Evolutionary conservation across 2,888 invertebrate species (phyloP).

Genomic region (Hybos culiciformis): DNA sequence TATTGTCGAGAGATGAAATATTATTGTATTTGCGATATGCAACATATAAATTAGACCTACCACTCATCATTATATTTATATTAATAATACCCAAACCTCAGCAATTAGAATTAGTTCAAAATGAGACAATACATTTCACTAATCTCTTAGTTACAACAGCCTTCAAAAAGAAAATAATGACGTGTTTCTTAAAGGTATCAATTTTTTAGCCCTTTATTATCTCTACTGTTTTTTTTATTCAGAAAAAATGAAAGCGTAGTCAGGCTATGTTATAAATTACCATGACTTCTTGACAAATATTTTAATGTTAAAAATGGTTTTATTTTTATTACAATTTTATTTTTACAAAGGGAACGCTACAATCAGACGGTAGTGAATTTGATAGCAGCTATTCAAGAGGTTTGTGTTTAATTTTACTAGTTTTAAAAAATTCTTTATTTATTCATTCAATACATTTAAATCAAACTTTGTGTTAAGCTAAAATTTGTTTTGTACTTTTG

Average conservation of each 20-base stretch:
- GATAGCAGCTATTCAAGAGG: constrained; percentile 65
- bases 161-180: neutral
- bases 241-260: neutral
- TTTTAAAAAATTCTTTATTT: too few relatives aligned
- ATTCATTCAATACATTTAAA: too few relatives aligned
- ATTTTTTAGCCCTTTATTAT: too few relatives aligned
- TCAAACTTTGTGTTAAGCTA: too few relatives aligned
- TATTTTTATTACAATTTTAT: neutral
- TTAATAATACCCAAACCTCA: neutral
- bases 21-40: too few relatives aligned
- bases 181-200: too few relatives aligned
- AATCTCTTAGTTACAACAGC: neutral
- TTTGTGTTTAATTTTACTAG: too few relatives aligned
- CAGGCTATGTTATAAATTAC: neutral
- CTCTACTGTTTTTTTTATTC: too few relatives aligned
- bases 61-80: neutral
- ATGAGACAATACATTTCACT: neutral
- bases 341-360: constrained; percentile 54
- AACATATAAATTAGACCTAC: neutral
- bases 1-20: too few relatives aligned
- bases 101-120: neutral
- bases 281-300: constrained; percentile 1
- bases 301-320: neutral
- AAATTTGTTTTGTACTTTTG: too few relatives aligned
- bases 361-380: constrained; percentile 67